Evolutionary conservation across 2,113 vertebrate species (phyloP).

Genomic region (Ciconia stormi): DNA sequence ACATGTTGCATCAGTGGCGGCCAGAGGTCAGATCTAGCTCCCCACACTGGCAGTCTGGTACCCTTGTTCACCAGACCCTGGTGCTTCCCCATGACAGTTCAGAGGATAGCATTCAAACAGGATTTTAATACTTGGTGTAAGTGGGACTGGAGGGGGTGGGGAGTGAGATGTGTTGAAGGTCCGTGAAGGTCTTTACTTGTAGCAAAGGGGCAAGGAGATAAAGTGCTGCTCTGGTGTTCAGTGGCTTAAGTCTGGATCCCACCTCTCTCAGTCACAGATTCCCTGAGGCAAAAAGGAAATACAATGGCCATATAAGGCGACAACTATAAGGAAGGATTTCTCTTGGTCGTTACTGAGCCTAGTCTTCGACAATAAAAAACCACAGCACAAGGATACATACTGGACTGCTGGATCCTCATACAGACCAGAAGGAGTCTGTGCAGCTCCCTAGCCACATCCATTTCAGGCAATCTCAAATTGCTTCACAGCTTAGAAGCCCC

Average conservation of each 20-base stretch:
- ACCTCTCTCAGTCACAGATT: not conserved
- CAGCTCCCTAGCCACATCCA: not conserved
- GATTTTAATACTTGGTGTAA: not conserved
- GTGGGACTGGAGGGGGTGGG: fast-evolving
- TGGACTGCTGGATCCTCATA: not conserved
- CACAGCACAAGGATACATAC: not conserved
- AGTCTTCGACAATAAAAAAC: not conserved
- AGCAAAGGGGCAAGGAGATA: not conserved
- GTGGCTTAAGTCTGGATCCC: not conserved
- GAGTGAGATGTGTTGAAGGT: not conserved
- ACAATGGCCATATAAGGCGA: fast-evolving
- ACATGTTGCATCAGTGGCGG: not conserved
- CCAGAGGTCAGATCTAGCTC: not conserved
- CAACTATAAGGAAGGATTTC: not conserved
- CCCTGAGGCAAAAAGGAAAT: not conserved
- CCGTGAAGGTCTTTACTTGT: not conserved
- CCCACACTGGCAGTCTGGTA: not conserved
- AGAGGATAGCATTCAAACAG: not conserved
- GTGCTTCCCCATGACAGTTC: not conserved
- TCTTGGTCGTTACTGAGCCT: not conserved
- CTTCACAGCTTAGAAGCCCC: not conserved
- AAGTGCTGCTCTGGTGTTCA: not conserved
- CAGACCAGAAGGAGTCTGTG: not conserved
- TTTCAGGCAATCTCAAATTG: not conserved
- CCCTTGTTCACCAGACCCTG: not conserved